These are phyloP conservation scores for Seriola dumerili DNA, from an alignment of 2,113 vertebrate species.

Conservation along the genomic window DNA sequence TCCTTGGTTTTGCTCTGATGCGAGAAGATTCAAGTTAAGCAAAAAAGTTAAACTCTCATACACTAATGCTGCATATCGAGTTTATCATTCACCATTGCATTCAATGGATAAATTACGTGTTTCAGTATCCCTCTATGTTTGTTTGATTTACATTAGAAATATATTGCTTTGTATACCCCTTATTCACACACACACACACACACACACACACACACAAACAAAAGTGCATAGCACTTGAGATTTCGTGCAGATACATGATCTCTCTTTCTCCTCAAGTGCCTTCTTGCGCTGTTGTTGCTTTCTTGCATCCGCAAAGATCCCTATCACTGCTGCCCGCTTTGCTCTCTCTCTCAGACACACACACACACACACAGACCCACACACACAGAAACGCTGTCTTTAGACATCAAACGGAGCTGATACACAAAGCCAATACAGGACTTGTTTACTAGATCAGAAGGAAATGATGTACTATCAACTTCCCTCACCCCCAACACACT, in stretches of 20 bases:
- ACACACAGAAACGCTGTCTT: slow-evolving; percentile 56
- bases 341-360: slow-evolving; percentile 36
- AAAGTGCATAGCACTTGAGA: slow-evolving; percentile 41
- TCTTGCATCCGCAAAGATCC: slow-evolving; percentile 79
- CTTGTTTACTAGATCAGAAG: slow-evolving; percentile 73
- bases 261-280: slow-evolving; percentile 61
- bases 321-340: slow-evolving; percentile 69
- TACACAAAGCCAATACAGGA: slow-evolving; percentile 64
- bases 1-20: slow-evolving; percentile 29
- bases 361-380: slow-evolving; percentile 13
- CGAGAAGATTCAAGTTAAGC: slow-evolving; percentile 12
- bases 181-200: not conserved
- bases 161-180: not conserved
- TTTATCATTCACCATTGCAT: slow-evolving; percentile 2
- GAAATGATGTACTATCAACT: slow-evolving; percentile 59
- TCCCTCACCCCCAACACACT: slow-evolving; percentile 15
- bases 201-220: not conserved
- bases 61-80: slow-evolving; percentile 5
- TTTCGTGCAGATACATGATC: slow-evolving; percentile 64
- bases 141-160: slow-evolving; percentile 6
- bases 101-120: slow-evolving; percentile 20
- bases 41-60: slow-evolving; percentile 13
- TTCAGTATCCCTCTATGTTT: not conserved
- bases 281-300: slow-evolving; percentile 72
- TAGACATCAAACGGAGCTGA: slow-evolving; percentile 71